Conservation (phyloP, 92 coral and sea anemone species). For the Epizoanthus ramosus region DNA sequence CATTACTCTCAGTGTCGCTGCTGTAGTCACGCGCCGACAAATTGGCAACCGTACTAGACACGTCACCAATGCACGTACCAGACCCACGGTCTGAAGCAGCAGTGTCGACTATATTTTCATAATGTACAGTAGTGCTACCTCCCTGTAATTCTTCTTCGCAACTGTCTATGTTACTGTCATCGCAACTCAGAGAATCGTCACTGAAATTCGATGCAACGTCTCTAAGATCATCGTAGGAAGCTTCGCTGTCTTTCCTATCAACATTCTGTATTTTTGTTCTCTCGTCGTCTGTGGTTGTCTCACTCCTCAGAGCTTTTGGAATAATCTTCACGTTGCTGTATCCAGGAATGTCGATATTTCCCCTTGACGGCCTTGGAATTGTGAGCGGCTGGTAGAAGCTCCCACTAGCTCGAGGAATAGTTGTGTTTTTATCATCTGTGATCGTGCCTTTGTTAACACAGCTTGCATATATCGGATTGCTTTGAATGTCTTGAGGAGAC, state of each 20-base stretch:
- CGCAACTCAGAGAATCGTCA: not conserved
- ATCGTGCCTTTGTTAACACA: not conserved
- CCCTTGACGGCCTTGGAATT: not conserved
- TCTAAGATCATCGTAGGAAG: not conserved
- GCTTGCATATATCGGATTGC: not conserved
- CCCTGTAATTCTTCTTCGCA: no score
- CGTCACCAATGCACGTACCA: no score
- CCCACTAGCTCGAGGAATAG: not conserved
- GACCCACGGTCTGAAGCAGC: no score
- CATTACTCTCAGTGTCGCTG: no score
- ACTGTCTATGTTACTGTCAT: not conserved
- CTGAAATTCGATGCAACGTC: not conserved
- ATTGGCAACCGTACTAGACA: no score
- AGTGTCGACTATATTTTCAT: no score
- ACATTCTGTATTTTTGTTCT: not conserved
- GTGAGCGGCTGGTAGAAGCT: not conserved
- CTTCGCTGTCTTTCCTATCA: not conserved
- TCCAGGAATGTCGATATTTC: not conserved
- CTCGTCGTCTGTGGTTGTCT: not conserved
- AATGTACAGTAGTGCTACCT: no score
- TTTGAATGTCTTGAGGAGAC: not conserved
- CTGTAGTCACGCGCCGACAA: no score
- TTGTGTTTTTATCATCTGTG: not conserved
- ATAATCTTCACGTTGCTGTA: conserved; percentile 1
- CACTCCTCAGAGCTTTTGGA: not conserved